Base-by-base conservation (phyloP, 1,140 invertebrate genomes). In the Eciton burchellii region DNA sequence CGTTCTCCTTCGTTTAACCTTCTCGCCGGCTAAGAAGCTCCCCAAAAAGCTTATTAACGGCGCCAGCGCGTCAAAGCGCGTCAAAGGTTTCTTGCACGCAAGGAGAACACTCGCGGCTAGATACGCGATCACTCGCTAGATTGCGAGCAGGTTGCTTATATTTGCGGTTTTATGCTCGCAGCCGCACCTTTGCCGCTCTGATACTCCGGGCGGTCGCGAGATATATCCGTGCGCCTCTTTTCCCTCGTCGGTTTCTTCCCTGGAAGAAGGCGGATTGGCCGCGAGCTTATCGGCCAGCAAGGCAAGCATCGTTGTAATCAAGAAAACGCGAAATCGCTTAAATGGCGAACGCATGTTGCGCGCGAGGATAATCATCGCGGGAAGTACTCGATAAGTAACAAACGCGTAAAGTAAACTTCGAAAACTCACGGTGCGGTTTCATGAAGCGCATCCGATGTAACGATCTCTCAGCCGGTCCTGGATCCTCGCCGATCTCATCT, bases 101-200 rank as follows among this genome's bases (percentile, higher is more conserved):
- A n/a, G 68, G 21, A 81, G 73, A 68, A 81, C 81, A 29, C 73
- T 57, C 74, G 49, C 19, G 45, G 49, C 66, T 70, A 72, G 65
- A 84, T 68, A 73, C 49, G 29, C 43, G 52, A 43, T 70, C 71
- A 56, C 56, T 56, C 81, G 65, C 59, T 70, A n/a, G 73, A 90
- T 89, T 65, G 83, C 85, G 84, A 86, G 86, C 88, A 90, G 89
- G 88, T 90, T 89, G 86, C 87, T 90, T 88, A 84, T 85, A 84
- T 85, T 88, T 59, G 85, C 84, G 85, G 73, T 88, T 91, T 91
- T 90, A 90, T 90, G 84, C 70, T 84, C 83, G 85, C 84, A 52
- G 87, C 88, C 86, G 89, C 90, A 70, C 90, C 89, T 91, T 89
- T 52, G 88, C 79, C 71, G 57, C 73, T 81, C 71, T 52, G 73